Base-by-base conservation (phyloP, 2,888 invertebrate species). In the Trissonchulus latispiculum region DNA sequence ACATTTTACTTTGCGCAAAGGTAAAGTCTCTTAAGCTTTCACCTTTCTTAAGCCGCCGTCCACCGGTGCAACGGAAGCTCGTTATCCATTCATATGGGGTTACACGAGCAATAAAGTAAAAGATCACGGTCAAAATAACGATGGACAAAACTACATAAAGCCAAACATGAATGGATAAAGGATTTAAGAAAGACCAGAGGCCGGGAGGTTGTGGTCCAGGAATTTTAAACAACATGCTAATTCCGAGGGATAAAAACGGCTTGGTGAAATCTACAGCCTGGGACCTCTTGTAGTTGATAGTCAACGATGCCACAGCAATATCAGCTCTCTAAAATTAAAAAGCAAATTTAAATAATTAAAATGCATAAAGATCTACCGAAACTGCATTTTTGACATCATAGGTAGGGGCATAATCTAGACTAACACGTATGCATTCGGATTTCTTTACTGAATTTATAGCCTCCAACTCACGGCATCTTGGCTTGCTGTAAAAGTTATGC, bases 121-220 rank as follows among this genome's bases (percentile, higher is more conserved):
- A 81, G 75, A 85, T 84, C 73, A 85, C 81, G 67, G 85, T 85
- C 64, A 86, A 84, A 35, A 83, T 80, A 8, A 85, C 79, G 78
- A 74, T 96, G 18, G 97, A 95, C 0, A 93, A 93, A 15, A 93
- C 91, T 90, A 97, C 94, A 84, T 95, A 97, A 80, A 97, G 90
- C 95, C 95, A 96, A 59, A 95, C 95, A 80, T 94, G 93, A 77
- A 91, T 86, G 0, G 93, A 92, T 28, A 99, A 87, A 0, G 97
- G 97, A 61, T 93, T 93, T 77, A 99, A 87, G 84, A 99, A 99
- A 0, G 95, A 95, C 86, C 99, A 99, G 64, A 97, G 87, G 85
- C 94, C 92, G 15, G 95, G 95, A 18, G 93, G 90, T 73, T 84
- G 84, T 0, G 92, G 89, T 80, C 91, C 91, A 29, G 97, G 95